A percentile compares a stretch with the other conserved stretches of the same genome.
These are phyloP conservation scores for Chymomyza procnemis DNA, from an alignment of 2,888 invertebrate genomes.

Conservation along the genomic window DNA sequence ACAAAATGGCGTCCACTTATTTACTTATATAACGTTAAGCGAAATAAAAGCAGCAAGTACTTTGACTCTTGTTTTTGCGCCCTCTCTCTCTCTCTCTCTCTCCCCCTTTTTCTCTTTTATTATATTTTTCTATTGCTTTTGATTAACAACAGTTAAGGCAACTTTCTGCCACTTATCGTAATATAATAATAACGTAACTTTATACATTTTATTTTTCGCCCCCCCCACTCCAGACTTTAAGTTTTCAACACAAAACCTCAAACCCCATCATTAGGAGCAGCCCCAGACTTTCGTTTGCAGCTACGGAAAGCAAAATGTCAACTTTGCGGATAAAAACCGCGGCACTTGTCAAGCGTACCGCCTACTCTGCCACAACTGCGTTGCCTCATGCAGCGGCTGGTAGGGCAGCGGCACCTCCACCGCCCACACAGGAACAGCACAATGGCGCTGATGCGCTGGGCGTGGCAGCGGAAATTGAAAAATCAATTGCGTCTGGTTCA, in stretches of 20 bases:
- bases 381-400: conserved; percentile 23
- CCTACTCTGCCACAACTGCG: conserved; percentile 68
- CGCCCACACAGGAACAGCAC: background rate
- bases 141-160: background rate
- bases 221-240: no score
- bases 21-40: no score
- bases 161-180: background rate
- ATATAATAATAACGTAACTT: background rate
- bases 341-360: conserved; percentile 69
- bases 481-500: conserved; percentile 60
- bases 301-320: conserved; percentile 55
- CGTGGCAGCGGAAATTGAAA: conserved; percentile 66
- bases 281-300: background rate
- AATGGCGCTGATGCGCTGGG: conserved; percentile 51
- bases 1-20: background rate
- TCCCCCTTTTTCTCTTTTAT: background rate
- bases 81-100: background rate
- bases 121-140: background rate
- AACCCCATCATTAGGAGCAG: background rate
- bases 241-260: background rate
- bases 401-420: conserved; percentile 18
- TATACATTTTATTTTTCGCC: background rate
- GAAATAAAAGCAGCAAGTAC: background rate
- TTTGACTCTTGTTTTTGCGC: background rate
- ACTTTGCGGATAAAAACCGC: conserved; percentile 67